A percentile compares a stretch with the other conserved stretches of the same genome.
These are phyloP conservation scores for Hydraecia micacea DNA, from an alignment of 2,888 invertebrate species.

Conservation along the genomic window DNA sequence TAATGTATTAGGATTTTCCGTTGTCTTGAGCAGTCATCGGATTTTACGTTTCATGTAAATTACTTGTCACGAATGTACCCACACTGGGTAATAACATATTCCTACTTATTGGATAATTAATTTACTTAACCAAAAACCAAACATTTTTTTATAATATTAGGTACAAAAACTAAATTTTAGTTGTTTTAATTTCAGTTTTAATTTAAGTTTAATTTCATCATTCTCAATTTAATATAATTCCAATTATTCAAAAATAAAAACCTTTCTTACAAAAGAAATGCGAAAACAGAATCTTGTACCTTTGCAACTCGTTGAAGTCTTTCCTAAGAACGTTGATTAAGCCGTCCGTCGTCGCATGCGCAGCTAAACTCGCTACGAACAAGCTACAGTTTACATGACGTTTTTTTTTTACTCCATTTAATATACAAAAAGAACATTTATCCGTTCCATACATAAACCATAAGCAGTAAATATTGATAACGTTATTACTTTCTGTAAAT, in stretches of 20 bases:
- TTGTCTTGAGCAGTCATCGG: conserved; percentile 11
- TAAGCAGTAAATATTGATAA: conserved; percentile 65
- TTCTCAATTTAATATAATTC: neutral
- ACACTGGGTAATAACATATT: neutral
- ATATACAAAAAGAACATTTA: conserved; percentile 32
- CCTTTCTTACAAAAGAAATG: neutral
- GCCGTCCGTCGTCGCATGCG: conserved; percentile 34
- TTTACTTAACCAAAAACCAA: neutral
- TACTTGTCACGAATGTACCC: neutral
- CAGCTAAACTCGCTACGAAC: conserved; percentile 21
- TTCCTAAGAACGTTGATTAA: conserved; percentile 63
- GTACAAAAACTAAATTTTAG: neutral
- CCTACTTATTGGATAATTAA: neutral
- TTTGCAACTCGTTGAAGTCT: conserved; percentile 70
- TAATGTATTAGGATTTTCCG: conserved; percentile 22
- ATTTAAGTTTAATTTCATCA: neutral
- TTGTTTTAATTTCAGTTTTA: too few species aligned
- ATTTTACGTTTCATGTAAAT: conserved; percentile 27
- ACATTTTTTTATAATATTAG: neutral
- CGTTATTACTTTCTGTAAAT: conserved; percentile 62
- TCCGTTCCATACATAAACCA: conserved; percentile 59
- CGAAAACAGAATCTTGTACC: neutral
- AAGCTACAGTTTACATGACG: neutral
- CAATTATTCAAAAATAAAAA: neutral
- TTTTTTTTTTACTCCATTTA: conserved; percentile 45